phyloP scores from a whole-genome alignment of 37 sponge, comb jelly and placozoan species.

The Agelas oroides region DNA sequence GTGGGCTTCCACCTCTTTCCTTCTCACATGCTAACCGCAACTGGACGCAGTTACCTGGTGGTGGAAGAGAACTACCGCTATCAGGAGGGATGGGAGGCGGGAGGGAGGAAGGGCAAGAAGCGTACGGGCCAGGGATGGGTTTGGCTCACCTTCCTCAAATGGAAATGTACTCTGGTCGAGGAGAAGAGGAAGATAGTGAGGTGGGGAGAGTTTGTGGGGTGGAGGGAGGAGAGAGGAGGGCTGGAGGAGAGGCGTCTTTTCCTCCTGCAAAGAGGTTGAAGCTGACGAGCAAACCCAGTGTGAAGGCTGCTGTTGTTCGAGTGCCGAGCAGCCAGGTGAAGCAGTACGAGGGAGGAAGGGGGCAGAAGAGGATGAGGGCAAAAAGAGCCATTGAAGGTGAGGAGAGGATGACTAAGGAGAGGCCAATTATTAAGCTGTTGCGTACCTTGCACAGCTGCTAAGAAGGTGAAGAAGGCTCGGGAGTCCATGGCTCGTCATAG shows the following conservation, averaged over 20 bases:
- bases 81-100: too few relatives aligned
- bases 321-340: slow-evolving; percentile 5
- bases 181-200: background rate
- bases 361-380: background rate
- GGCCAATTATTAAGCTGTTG: too few relatives aligned
- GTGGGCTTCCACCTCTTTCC: slow-evolving; percentile 58
- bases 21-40: slow-evolving; percentile 65
- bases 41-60: slow-evolving; percentile 28
- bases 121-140: slow-evolving; percentile 43
- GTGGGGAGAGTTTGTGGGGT: background rate
- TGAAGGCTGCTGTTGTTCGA: background rate
- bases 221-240: background rate
- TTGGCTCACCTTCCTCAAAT: background rate
- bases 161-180: background rate
- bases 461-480: slow-evolving; percentile 8
- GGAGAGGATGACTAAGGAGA: too few relatives aligned
- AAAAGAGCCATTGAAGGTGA: slow-evolving; percentile 2
- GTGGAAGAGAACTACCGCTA: background rate
- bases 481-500: background rate
- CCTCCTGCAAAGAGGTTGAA: background rate
- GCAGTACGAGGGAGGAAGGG: slow-evolving; percentile 33
- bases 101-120: too few relatives aligned
- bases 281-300: background rate
- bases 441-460: background rate
- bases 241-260: background rate